phyloP scores from a whole-genome alignment of 2,888 invertebrate genomes.

The Cephus pygmeus region DNA sequence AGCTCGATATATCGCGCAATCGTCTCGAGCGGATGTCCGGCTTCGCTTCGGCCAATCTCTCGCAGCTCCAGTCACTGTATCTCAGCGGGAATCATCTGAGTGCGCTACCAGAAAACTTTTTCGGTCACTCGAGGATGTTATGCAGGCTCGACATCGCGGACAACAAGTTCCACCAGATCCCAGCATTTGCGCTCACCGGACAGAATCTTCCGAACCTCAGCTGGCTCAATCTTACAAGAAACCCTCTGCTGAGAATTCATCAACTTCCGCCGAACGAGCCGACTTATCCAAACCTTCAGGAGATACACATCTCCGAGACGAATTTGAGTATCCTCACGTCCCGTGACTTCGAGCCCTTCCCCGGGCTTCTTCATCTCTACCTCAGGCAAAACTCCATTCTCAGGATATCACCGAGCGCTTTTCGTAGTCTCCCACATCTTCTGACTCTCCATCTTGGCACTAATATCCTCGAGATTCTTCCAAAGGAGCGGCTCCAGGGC shows the following conservation, averaged over 20 bases:
- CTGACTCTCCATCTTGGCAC: slow-evolving; percentile 85
- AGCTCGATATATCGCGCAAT: slow-evolving; percentile 81
- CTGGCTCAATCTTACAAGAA: slow-evolving; percentile 86
- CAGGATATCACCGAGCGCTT: slow-evolving; percentile 86
- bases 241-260: slow-evolving; percentile 81
- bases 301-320: slow-evolving; percentile 82
- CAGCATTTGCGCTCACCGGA: slow-evolving; percentile 80
- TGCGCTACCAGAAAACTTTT: slow-evolving; percentile 84
- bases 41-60: slow-evolving; percentile 83
- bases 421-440: slow-evolving; percentile 80
- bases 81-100: slow-evolving; percentile 81
- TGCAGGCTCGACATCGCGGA: slow-evolving; percentile 82
- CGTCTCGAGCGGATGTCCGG: slow-evolving; percentile 82
- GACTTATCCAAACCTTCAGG: slow-evolving; percentile 80
- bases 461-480: slow-evolving; percentile 86
- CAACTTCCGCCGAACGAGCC: slow-evolving; percentile 77
- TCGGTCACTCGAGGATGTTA: slow-evolving; percentile 78
- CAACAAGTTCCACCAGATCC: slow-evolving; percentile 84
- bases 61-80: slow-evolving; percentile 79
- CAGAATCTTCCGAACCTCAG: slow-evolving; percentile 78
- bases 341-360: slow-evolving; percentile 87
- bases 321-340: slow-evolving; percentile 87
- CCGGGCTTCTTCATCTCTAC: slow-evolving; percentile 79
- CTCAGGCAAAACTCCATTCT: slow-evolving; percentile 80
- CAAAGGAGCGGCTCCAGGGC: slow-evolving; percentile 86